Conservation (phyloP, 1,140 invertebrate genomes). For the Drosophila subpulchrella region DNA sequence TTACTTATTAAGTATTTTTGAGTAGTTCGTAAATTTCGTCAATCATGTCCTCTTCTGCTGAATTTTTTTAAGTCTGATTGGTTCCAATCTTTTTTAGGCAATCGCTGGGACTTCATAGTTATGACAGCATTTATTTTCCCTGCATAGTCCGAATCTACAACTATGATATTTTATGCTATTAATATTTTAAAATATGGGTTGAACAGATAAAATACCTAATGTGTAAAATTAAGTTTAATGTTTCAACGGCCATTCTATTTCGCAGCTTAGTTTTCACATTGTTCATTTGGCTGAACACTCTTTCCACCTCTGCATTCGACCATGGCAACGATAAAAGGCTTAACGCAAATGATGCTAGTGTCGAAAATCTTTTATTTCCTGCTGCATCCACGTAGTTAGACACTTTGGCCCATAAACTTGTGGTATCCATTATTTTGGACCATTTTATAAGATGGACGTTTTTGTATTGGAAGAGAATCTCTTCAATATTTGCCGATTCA, state of each 20-base stretch:
- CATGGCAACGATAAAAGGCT: not conserved
- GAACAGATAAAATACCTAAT: not conserved
- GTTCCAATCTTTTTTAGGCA: not conserved
- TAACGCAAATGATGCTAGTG: not conserved
- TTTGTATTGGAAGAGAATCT: no score
- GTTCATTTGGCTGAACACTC: not conserved
- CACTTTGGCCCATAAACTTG: no score
- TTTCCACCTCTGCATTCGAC: not conserved
- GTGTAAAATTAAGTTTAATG: no score
- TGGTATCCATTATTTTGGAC: no score
- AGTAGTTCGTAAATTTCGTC: not conserved
- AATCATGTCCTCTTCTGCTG: not conserved
- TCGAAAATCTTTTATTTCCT: not conserved
- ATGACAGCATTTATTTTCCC: not conserved
- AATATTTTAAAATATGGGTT: not conserved
- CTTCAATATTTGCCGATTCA: no score
- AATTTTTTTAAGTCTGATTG: not conserved
- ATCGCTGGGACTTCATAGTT: not conserved
- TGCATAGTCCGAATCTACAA: not conserved
- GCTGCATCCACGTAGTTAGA: not conserved
- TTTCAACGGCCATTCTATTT: no score
- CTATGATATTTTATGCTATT: not conserved
- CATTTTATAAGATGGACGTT: no score
- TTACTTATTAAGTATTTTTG: not conserved
- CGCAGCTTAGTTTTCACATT: no score